Base-by-base conservation (phyloP, 2,113 vertebrate species). In the Spea multiplicata region DNA sequence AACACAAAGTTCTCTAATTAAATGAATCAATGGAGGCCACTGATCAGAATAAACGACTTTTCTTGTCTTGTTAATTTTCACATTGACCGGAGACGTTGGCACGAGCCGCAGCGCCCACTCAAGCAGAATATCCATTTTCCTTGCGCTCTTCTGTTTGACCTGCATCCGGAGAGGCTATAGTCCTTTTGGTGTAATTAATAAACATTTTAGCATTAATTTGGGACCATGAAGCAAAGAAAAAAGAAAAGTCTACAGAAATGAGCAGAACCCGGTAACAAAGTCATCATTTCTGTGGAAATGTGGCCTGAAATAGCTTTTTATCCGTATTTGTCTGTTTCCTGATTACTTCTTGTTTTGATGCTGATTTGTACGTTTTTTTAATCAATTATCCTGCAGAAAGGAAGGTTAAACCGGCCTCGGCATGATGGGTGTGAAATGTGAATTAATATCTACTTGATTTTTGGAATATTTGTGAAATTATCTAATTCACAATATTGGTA, bases 1-100 rank as follows among this genome's bases (percentile, higher is more conserved):
- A 30, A 30, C 71, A 78, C 53, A 68, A 44, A 65, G 9, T 44
- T 53, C 44, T 8, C 48, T 78, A 78, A 78, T 78, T 78, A 78
- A 78, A 78, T 55, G 53, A 72, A 65, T 78, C 76, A 17, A 72
- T 9, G 45, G 7, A 13, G 53, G 50, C 66, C 67, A 45, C 6
- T 16, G 76, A 30, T 50, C 59, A 47, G 44, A 67, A 44, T 55
- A 65, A 65, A 78, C 65, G 30, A 65, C 59, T 72, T 78, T 53
- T 71, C 49, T 72, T 46, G 6, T 78, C 68, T 78, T 64, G 69
- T 72, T 66, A 78, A 71, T 64, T 65, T 72, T 65, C 48, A 46
- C 53, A 30, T 53, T 47, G 12, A 44, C 47, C 14, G 5, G 48
- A 44, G 49, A 47, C 45, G 7, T 78, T 66, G 45, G 68, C 68